These are phyloP conservation scores for Neodon shergylaensis DNA, from an alignment of 2,113 vertebrate species.

Conservation along the genomic window DNA sequence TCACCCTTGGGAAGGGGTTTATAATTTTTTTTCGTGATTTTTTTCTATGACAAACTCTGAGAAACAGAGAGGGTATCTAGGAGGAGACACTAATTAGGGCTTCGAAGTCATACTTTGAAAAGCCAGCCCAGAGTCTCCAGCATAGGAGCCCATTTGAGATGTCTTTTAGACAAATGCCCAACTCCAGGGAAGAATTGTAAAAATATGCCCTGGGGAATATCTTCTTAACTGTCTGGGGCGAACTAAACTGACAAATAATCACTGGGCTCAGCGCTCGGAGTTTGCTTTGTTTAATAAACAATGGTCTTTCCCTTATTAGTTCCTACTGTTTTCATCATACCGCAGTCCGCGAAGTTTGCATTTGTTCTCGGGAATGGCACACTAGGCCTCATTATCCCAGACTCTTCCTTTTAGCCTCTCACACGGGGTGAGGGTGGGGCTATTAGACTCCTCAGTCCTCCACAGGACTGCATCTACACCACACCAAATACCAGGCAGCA, in stretches of 20 bases:
- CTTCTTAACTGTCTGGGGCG: constrained; percentile 55
- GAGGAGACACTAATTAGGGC: constrained; percentile 48
- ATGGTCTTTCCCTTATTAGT: constrained; percentile 48
- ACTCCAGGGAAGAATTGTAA: constrained; percentile 39
- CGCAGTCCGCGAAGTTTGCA: constrained; percentile 29
- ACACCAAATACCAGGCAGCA: constrained; percentile 71
- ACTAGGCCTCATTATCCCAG: not conserved
- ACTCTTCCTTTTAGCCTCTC: not conserved
- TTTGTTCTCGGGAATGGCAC: constrained; percentile 39
- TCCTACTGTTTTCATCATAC: constrained; percentile 42
- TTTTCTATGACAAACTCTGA: constrained; percentile 40
- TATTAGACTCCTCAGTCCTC: not conserved
- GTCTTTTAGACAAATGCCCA: constrained; percentile 58
- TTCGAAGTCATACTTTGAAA: constrained; percentile 42
- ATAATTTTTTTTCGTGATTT: constrained; percentile 50
- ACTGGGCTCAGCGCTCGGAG: constrained; percentile 40
- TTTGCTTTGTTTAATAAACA: constrained; percentile 75
- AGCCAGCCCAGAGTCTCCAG: constrained; percentile 48
- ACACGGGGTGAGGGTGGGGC: not conserved
- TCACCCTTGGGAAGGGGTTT: constrained; percentile 46
- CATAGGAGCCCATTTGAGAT: constrained; percentile 35
- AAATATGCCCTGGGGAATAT: constrained; percentile 63
- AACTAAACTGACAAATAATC: constrained; percentile 69
- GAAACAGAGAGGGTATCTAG: constrained; percentile 36
- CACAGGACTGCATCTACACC: constrained; percentile 60